Conservation (phyloP, 2,888 invertebrate species). For the Trichopria drosophilae region DNA sequence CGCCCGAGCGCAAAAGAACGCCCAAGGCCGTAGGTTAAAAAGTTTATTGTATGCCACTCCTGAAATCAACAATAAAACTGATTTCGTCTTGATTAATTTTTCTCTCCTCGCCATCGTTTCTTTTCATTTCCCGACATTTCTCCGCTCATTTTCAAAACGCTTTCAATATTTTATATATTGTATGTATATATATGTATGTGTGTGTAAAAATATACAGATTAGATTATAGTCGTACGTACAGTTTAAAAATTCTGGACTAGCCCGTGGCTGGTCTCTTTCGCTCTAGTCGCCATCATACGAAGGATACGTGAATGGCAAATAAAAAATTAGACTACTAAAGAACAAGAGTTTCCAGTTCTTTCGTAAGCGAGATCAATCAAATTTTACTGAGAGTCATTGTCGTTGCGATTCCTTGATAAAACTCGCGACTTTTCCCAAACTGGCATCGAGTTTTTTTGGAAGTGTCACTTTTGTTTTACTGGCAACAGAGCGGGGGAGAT, state of each 20-base stretch:
- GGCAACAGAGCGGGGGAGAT: too few species aligned
- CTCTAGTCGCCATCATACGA: conserved; percentile 12
- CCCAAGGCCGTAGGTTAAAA: conserved; percentile 48
- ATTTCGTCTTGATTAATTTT: conserved; percentile 41
- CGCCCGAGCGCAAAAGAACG: conserved; percentile 46
- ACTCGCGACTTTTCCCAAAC: too few species aligned
- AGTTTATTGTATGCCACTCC: conserved; percentile 54
- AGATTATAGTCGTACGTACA: conserved; percentile 53
- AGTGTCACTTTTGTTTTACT: too few species aligned
- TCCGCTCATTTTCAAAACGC: too few species aligned
- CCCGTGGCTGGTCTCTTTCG: too few species aligned
- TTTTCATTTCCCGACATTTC: conserved; percentile 11
- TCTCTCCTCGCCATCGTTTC: conserved; percentile 23
- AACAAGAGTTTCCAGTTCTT: too few species aligned
- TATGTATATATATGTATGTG: conserved; percentile 35
- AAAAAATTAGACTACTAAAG: not conserved
- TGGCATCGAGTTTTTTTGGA: too few species aligned
- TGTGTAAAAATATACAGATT: conserved; percentile 56
- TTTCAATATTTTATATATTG: conserved; percentile 30
- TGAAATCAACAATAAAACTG: conserved; percentile 53
- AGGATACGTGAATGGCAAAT: conserved; percentile 15
- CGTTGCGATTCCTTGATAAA: too few species aligned
- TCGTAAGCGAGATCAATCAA: too few species aligned
- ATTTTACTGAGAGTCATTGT: too few species aligned
- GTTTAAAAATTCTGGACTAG: conserved; percentile 31